A percentile compares a stretch with the other conserved stretches of the same genome.
phyloP scores from a whole-genome alignment of 2,113 vertebrate genomes.

The Psettodes erumei region DNA sequence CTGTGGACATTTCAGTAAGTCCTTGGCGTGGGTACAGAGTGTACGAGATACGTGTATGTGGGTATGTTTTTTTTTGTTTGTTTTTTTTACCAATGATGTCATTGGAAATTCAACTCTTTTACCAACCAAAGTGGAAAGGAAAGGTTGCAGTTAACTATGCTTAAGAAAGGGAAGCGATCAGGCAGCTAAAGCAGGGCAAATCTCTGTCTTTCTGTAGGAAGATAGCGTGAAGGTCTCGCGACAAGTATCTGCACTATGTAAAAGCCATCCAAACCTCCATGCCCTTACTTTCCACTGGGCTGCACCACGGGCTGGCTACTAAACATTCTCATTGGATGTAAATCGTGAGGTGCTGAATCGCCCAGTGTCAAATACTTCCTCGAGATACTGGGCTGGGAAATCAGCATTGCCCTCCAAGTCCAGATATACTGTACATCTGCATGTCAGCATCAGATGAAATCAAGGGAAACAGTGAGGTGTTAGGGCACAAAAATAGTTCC shows the following conservation, averaged over 20 bases:
- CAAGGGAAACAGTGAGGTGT: constrained; percentile 32
- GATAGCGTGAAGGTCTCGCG: neutral
- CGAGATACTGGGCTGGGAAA: neutral
- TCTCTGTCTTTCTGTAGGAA: too few relatives aligned
- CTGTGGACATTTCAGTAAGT: constrained; percentile 6
- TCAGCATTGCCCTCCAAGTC: neutral
- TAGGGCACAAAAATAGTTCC: constrained; percentile 43
- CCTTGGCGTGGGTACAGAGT: neutral
- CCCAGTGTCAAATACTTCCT: neutral
- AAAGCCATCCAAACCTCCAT: neutral
- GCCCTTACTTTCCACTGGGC: neutral
- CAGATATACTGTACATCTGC: constrained; percentile 16
- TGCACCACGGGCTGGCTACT: neutral
- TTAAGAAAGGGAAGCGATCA: neutral
- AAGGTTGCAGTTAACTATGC: neutral
- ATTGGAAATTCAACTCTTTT: neutral
- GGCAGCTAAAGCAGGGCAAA: constrained; percentile 2
- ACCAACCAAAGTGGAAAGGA: neutral
- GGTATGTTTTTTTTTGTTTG: too few relatives aligned
- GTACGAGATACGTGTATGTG: too few relatives aligned
- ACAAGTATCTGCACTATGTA: too few relatives aligned
- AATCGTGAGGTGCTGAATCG: neutral
- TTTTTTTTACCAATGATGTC: neutral
- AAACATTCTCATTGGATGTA: neutral
- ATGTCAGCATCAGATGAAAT: constrained; percentile 42